Evolutionary conservation across 2,113 vertebrate species (phyloP), one percentile per base, ranked within the genome.

Genomic region (Monopterus albus): DNA sequence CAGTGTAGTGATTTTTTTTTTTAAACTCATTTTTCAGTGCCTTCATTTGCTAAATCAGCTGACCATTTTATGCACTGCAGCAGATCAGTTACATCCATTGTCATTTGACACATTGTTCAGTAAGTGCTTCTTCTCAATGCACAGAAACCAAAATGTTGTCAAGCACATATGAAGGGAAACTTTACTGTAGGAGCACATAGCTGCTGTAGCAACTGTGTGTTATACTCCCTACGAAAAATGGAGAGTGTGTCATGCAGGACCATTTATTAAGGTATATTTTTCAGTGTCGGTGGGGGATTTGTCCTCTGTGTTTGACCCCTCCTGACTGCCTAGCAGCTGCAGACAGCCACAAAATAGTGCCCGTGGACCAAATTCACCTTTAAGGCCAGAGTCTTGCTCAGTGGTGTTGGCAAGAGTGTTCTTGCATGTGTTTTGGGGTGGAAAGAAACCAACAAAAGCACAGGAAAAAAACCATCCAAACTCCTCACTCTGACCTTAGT

Each of bases 21-120:
- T 46, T 51, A 33, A 57, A 57, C 53, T 72, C 25, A 21, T 76
- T 69, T 68, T 84, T 87, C 80, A 84, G 89, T 89, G 89, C 89
- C 89, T 89, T 89, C 78, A 75, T 89, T 81, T 87, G 50, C 79
- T 79, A 35, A 55, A 74, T 25, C 57, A 31, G 56, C 64, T 25
- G 18, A 82, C 75, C 76, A 65, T 75, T 59, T 45, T 43, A 61
- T 68, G 72, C 70, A 73, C 84, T 61, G 57, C 63, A 64, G 79
- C 25, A 12, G 40, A 63, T 49, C 28, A 21, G 6, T 66, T 59
- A 33, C 26, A 38, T 72, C 25, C 39, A 39, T 18, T 23, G 39
- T 3, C 15, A 6, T 68, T 25, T 39, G 18, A 75, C 61, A 50
- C 67, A 4, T 58, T 55, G 17, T 55, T 59, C 49, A 55, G 21